phyloP scores from a whole-genome alignment of 2,888 invertebrate genomes.

The Serrognathus titanus region DNA sequence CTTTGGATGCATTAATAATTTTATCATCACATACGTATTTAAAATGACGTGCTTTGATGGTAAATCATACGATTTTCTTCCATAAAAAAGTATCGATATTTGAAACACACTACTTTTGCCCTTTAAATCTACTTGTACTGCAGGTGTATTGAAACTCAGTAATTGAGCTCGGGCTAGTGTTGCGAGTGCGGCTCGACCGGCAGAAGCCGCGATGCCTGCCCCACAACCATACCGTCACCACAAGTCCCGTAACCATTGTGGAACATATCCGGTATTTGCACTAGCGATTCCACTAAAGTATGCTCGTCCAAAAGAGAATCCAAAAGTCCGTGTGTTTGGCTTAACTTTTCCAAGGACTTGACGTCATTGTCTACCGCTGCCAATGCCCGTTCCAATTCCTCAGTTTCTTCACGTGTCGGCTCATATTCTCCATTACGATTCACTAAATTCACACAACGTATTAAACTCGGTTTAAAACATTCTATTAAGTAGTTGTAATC shows the following conservation, averaged over 20 bases:
- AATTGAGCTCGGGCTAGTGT: conserved; percentile 7
- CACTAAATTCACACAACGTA: conserved; percentile 44
- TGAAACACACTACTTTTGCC: conserved; percentile 11
- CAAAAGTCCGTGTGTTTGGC: conserved; percentile 56
- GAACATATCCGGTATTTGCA: conserved; percentile 52
- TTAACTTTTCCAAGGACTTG: conserved; percentile 66
- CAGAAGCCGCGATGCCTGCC: conserved; percentile 25
- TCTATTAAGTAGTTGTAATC: conserved; percentile 27
- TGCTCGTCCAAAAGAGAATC: conserved; percentile 65
- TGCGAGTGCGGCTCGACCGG: conserved; percentile 28
- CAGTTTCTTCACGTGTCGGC: conserved; percentile 77
- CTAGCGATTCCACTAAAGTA: conserved; percentile 48
- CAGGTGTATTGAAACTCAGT: conserved; percentile 11
- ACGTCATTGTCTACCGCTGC: conserved; percentile 74
- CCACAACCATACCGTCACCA: conserved; percentile 40
- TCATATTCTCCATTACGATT: conserved; percentile 70
- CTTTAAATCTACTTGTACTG: conserved; percentile 17
- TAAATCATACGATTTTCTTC: too few relatives aligned
- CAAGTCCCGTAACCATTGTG: conserved; percentile 50
- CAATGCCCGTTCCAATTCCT: conserved; percentile 82
- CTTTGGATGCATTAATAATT: too few relatives aligned
- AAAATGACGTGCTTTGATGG: too few relatives aligned
- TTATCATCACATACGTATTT: neutral
- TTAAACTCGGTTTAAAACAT: too few relatives aligned
- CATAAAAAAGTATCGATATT: too few relatives aligned